Evolutionary conservation across 2,888 invertebrate species (phyloP).

Genomic region (Luperina testacea): DNA sequence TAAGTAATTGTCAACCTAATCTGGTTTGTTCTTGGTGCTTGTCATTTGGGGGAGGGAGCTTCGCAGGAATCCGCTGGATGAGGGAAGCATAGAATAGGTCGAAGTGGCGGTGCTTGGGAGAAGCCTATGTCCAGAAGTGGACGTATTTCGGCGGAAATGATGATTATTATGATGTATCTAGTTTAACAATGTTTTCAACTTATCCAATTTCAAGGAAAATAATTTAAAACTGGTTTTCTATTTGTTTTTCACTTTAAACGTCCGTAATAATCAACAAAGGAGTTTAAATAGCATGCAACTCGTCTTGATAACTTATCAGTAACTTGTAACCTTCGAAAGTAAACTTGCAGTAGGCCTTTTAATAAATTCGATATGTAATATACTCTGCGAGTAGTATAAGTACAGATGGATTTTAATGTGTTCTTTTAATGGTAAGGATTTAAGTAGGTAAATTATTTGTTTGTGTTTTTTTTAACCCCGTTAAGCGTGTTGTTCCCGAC

Average conservation of each 20-base stretch:
- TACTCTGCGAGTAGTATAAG: neutral
- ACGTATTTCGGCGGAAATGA: neutral
- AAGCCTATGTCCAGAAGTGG: neutral
- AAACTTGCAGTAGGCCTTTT: constrained; percentile 21
- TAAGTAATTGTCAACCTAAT: neutral
- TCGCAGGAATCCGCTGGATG: neutral
- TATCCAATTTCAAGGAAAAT: neutral
- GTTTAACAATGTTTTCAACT: neutral
- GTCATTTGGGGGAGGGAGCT: neutral
- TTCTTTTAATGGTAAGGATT: neutral
- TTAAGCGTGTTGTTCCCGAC: neutral
- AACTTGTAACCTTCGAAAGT: constrained; percentile 26
- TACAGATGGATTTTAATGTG: neutral
- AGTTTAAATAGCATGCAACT: constrained; percentile 10
- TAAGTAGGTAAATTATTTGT: neutral
- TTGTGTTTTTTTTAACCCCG: neutral
- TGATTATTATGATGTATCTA: neutral
- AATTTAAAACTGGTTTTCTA: neutral
- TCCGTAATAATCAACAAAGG: neutral
- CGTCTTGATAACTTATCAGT: constrained; percentile 50
- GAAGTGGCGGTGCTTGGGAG: neutral
- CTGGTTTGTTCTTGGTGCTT: neutral
- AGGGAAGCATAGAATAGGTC: neutral
- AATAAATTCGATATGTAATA: constrained; percentile 15
- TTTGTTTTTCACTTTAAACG: constrained; percentile 34